A percentile compares a stretch with the other conserved stretches of the same genome.
These are phyloP conservation scores for Hirtodrosophila duncani DNA, from an alignment of 2,888 invertebrate species.

Conservation along the genomic window DNA sequence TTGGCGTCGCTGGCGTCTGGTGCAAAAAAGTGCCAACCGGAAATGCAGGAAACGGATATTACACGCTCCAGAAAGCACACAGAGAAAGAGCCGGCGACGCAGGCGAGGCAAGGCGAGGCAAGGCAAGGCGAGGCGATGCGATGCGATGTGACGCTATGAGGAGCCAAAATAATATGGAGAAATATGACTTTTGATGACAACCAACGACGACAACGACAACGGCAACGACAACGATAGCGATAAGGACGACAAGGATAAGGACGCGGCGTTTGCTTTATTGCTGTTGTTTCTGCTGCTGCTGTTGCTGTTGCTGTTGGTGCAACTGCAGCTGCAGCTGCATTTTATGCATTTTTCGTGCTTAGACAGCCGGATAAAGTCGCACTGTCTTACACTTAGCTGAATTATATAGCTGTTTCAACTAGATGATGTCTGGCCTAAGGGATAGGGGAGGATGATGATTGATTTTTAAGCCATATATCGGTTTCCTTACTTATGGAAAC, in stretches of 20 bases:
- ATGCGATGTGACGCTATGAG: too few relatives aligned
- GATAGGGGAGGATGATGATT: too few relatives aligned
- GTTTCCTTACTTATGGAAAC: too few relatives aligned
- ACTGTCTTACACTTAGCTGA: too few relatives aligned
- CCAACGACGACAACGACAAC: conserved; percentile 6
- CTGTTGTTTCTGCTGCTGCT: conserved; percentile 5
- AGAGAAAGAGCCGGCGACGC: not conserved
- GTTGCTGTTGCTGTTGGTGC: conserved; percentile 7
- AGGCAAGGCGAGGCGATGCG: not conserved
- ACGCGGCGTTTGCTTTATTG: conserved; percentile 17
- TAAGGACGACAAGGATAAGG: not conserved
- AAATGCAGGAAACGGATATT: conserved; percentile 73
- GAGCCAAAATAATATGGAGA: conserved; percentile 60
- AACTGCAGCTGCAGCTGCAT: conserved; percentile 25
- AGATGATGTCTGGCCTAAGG: too few relatives aligned
- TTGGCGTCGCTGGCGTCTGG: conserved; percentile 28
- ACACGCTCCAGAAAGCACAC: conserved; percentile 71
- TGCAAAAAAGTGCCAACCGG: conserved; percentile 59
- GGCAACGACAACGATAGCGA: not conserved
- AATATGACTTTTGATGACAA: conserved; percentile 70
- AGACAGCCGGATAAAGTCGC: conserved; percentile 61
- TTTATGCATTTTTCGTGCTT: conserved; percentile 62
- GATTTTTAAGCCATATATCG: too few relatives aligned
- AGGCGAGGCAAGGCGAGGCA: not conserved
- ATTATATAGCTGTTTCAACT: too few relatives aligned